phyloP scores from a whole-genome alignment of 2,888 invertebrate species.

The Escarpia spicata region DNA sequence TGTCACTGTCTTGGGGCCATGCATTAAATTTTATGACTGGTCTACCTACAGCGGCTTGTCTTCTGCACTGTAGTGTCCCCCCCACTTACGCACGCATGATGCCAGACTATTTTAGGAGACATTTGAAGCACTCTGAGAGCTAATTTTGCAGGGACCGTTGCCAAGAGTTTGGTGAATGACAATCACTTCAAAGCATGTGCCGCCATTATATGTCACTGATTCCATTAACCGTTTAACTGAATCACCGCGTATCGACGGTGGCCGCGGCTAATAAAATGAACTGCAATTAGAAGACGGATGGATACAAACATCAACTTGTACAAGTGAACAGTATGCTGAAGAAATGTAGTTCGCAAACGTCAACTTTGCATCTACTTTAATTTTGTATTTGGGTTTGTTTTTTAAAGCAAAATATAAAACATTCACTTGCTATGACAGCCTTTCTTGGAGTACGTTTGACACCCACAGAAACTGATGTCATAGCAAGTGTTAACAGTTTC shows the following conservation, averaged over 20 bases:
- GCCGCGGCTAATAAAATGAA: not conserved
- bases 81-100: not conserved
- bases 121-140: not conserved
- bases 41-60: not conserved
- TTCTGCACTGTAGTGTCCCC: not conserved
- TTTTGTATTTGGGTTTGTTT: not conserved
- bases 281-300: not conserved
- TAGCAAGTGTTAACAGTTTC: not conserved
- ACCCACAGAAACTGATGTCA: not conserved
- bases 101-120: constrained; percentile 6
- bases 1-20: no score
- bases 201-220: not conserved
- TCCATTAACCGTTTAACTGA: not conserved
- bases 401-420: not conserved
- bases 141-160: not conserved
- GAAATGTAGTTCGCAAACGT: not conserved
- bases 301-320: not conserved
- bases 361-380: not conserved
- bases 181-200: not conserved
- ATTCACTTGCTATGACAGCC: not conserved
- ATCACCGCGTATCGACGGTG: not conserved
- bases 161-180: not conserved
- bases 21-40: not conserved
- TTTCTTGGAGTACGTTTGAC: not conserved
- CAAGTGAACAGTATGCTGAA: not conserved